phyloP scores from a whole-genome alignment of 2,797 vertebrate genomes.

The Gouania willdenowi region DNA sequence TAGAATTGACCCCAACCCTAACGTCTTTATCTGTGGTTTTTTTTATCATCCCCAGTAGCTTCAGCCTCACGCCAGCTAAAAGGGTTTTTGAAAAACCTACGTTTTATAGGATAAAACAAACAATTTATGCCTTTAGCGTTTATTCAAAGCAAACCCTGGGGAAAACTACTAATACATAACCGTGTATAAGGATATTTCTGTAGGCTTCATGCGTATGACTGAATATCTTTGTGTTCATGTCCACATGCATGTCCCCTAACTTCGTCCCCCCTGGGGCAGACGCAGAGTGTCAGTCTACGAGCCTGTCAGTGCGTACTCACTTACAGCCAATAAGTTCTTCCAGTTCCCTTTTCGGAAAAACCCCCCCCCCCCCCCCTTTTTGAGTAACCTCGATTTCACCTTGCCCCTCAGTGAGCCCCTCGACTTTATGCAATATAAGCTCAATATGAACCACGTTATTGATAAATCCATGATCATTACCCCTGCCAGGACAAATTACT shows the following conservation, averaged over 20 bases:
- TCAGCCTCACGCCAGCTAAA: too few species aligned
- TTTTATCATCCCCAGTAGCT: too few species aligned
- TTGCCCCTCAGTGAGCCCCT: constrained; percentile 45
- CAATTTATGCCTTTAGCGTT: too few species aligned
- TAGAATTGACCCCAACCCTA: too few species aligned
- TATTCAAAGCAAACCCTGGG: not conserved
- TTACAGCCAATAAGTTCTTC: constrained; percentile 71
- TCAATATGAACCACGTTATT: constrained; percentile 58
- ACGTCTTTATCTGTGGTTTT: too few species aligned
- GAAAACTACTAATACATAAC: too few species aligned
- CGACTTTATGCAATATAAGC: constrained; percentile 50
- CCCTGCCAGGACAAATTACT: constrained; percentile 74
- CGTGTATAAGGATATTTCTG: too few species aligned
- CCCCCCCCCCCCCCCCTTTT: constrained; percentile 62
- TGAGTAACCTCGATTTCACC: constrained; percentile 71
- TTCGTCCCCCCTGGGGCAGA: constrained; percentile 45
- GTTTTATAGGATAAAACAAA: too few species aligned
- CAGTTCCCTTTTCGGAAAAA: constrained; percentile 69
- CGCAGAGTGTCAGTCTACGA: constrained; percentile 70
- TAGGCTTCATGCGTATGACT: constrained; percentile 1
- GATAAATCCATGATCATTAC: constrained; percentile 69
- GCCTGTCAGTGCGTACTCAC: constrained; percentile 75
- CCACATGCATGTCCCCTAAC: constrained; percentile 49
- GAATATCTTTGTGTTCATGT: constrained; percentile 22
- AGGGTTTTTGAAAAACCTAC: too few species aligned